Conservation (phyloP, 2,797 vertebrate genomes). For the Simalia tracyae region DNA sequence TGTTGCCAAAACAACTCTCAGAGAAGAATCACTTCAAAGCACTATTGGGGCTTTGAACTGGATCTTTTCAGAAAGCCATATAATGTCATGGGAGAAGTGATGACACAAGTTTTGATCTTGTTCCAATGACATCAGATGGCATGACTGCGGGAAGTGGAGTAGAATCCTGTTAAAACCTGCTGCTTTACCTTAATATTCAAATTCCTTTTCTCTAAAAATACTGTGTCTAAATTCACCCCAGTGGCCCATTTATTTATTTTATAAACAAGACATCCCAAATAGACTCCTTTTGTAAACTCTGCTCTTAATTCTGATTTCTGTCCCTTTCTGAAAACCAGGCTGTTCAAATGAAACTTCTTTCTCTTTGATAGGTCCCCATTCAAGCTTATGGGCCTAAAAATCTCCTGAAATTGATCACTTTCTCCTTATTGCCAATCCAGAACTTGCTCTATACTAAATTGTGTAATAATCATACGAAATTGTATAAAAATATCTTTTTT, state of each 20-base stretch:
- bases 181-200: background rate
- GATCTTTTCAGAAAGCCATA: background rate
- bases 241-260: fast-evolving
- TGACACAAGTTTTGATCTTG: background rate
- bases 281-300: constrained; percentile 13
- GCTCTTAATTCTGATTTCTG: background rate
- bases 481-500: constrained; percentile 23
- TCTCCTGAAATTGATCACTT: constrained; percentile 6
- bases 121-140: background rate
- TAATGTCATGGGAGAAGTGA: background rate
- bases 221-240: background rate
- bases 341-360: constrained; percentile 19
- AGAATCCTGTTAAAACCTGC: background rate
- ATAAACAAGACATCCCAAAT: constrained; percentile 6
- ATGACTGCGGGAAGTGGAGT: background rate
- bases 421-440: background rate
- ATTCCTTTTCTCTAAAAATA: background rate
- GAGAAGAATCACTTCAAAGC: background rate
- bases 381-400: constrained; percentile 20
- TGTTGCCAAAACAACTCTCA: background rate
- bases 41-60: background rate
- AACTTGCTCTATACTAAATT: constrained; percentile 28
- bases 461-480: constrained; percentile 13
- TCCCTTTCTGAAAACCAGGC: constrained; percentile 1
- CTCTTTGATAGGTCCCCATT: constrained; percentile 1